phyloP scores from a whole-genome alignment of 35 echinoderm and acorn worm species.

The Apostichopus parvimensis region DNA sequence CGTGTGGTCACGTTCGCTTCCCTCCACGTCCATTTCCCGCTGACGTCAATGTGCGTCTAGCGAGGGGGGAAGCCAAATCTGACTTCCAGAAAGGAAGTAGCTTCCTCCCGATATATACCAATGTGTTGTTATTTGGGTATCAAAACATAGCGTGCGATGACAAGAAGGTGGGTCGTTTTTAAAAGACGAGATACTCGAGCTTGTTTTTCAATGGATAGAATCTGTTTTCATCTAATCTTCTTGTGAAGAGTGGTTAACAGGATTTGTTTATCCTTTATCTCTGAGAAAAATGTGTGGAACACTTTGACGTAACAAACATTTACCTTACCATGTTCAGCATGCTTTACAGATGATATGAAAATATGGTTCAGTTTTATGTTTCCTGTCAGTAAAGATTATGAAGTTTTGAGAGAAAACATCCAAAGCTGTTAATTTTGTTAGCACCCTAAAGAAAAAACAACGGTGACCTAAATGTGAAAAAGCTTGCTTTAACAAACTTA shows the following conservation, averaged over 20 bases:
- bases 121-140: too few species aligned
- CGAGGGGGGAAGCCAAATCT: neutral
- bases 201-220: too few species aligned
- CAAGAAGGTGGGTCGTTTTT: too few species aligned
- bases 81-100: neutral
- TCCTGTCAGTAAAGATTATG: neutral
- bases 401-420: neutral
- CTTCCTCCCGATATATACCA: too few species aligned
- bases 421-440: neutral
- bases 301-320: neutral
- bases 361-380: neutral
- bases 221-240: too few species aligned
- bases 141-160: too few species aligned
- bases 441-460: neutral
- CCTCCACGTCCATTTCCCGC: neutral
- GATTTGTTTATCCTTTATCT: neutral
- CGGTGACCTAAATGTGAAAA: too few species aligned
- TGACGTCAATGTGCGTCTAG: conserved; percentile 9
- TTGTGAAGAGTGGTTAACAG: neutral
- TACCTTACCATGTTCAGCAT: neutral
- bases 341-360: neutral
- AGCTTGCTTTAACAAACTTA: too few species aligned
- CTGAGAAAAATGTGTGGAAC: neutral
- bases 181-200: too few species aligned
- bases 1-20: neutral